Base-by-base conservation (phyloP, 2,113 vertebrate species). In the Pimephales promelas region DNA sequence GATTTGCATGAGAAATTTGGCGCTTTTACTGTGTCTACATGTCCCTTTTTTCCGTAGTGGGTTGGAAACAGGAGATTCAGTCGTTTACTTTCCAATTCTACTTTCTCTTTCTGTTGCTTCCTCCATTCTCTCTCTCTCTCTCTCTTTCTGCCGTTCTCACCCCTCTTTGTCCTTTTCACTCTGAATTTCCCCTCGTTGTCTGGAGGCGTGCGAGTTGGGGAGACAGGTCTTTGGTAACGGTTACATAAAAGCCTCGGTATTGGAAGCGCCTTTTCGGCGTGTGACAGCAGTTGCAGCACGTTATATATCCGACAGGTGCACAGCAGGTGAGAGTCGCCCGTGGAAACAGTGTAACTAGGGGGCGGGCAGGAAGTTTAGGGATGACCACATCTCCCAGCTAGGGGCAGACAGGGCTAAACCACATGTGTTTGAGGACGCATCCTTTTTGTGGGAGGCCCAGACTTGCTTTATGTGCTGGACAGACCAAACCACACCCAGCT, bases 251-350 rank as follows among this genome's bases (percentile, higher is more conserved):
- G 43, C 83, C 82, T 85, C 79, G 45, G 45, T 40, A 9, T 74
- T 1, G 45, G 43, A 11, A 83, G 40, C 70, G 82, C 80, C 40
- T 57, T 28, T 79, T 24, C 61, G 61, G 59, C 24, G 54, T 79
- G 54, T 83, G 88, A 82, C 62, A 76, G 78, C 85, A 83, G 85
- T 88, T 88, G 74, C 84, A 83, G 81, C 81, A 85, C 81, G 83
- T 87, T 87, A 40, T 70, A 82, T 76, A 77, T 88, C 28, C 73
- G 31, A 78, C 87, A 88, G 87, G 85, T 88, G 85, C 83, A 84
- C 71, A 78, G 84, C 84, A 84, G 85, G 87, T 88, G 84, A 84
- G 49, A 24, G 40, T 84, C 47, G 24, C 59, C 52, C 64, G 45
- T 22, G 80, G 64, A 81, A 82, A 88, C 76, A 10, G 43, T 34